phyloP scores from a whole-genome alignment of 2,113 vertebrate genomes.

The Nasalis larvatus region DNA sequence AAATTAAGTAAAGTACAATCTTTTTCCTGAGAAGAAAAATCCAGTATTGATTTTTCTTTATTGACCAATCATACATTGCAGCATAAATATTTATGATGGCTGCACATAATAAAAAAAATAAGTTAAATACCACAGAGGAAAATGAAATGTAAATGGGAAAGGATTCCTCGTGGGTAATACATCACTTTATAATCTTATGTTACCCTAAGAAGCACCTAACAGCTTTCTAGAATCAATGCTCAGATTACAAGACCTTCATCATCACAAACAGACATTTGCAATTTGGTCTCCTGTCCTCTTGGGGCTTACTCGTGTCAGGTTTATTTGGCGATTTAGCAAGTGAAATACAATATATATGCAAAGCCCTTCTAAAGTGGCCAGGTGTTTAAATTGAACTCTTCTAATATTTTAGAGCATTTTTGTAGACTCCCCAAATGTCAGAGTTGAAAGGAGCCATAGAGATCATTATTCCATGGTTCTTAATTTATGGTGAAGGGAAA shows the following conservation, averaged over 20 bases:
- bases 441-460: slow-evolving; percentile 49
- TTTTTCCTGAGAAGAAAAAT: slow-evolving; percentile 35
- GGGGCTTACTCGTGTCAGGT: slow-evolving; percentile 40
- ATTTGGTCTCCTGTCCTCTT: slow-evolving; percentile 49
- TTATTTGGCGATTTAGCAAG: slow-evolving; percentile 68
- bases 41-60: slow-evolving; percentile 76
- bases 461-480: slow-evolving; percentile 11
- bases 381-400: slow-evolving; percentile 63
- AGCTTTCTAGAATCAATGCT: slow-evolving; percentile 62
- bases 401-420: slow-evolving; percentile 52
- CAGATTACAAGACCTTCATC: slow-evolving; percentile 60
- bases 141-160: slow-evolving; percentile 76
- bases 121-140: slow-evolving; percentile 73
- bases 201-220: slow-evolving; percentile 59
- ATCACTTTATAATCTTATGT: slow-evolving; percentile 66
- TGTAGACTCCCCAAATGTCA: slow-evolving; percentile 60
- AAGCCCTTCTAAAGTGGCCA: slow-evolving; percentile 68
- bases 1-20: slow-evolving; percentile 31
- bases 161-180: slow-evolving; percentile 59
- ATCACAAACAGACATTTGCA: slow-evolving; percentile 70
- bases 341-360: slow-evolving; percentile 77
- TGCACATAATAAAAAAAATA: slow-evolving; percentile 66
- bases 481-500: not conserved
- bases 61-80: slow-evolving; percentile 65
- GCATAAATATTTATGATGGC: slow-evolving; percentile 77